phyloP scores from a whole-genome alignment of 2,113 vertebrate genomes.

The Petrocephalus microphthalmus region DNA sequence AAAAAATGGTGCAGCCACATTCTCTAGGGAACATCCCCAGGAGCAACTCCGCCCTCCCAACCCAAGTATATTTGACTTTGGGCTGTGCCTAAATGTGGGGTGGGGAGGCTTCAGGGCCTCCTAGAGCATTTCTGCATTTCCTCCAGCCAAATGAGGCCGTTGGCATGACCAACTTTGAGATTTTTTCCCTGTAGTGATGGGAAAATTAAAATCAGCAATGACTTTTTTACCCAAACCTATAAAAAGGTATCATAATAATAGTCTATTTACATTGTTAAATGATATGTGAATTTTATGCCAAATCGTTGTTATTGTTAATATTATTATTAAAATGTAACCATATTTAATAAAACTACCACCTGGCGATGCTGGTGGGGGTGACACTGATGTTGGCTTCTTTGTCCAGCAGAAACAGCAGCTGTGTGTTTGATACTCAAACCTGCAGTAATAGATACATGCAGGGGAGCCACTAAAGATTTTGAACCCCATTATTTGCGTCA shows the following conservation, averaged over 20 bases:
- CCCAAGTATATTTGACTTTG: background rate
- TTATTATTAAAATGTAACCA: background rate
- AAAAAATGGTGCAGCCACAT: background rate
- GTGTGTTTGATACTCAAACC: background rate
- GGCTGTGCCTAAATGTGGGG: background rate
- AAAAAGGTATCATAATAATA: background rate
- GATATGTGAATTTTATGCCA: background rate
- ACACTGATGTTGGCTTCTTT: background rate
- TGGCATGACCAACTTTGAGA: background rate
- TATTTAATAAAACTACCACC: background rate
- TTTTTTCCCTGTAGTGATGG: constrained; percentile 12
- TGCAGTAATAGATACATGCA: background rate
- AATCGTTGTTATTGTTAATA: background rate
- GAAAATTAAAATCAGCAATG: background rate
- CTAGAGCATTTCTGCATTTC: background rate
- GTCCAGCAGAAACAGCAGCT: background rate
- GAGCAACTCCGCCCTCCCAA: background rate
- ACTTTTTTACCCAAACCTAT: background rate
- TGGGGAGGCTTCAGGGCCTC: background rate
- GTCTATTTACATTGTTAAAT: constrained; percentile 7
- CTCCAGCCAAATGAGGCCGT: background rate
- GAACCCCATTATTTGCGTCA: background rate
- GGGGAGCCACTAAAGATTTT: background rate
- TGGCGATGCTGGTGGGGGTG: background rate
- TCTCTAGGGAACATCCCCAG: too few species aligned